Conservation (phyloP, 35 echinoderm and acorn worm genomes). For the Amphiura filiformis region DNA sequence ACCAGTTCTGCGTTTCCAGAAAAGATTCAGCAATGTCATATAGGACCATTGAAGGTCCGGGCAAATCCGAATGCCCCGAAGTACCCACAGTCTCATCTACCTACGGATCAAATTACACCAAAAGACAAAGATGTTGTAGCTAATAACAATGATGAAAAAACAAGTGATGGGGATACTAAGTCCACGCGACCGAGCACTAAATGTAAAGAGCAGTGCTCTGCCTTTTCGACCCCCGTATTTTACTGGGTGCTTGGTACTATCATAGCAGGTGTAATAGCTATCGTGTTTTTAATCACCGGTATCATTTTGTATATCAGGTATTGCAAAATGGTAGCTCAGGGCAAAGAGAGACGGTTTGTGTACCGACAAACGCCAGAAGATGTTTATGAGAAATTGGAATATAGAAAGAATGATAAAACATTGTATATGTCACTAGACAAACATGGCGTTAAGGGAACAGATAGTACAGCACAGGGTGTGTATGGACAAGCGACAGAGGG, state of each 20-base stretch:
- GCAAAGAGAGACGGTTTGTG: not conserved
- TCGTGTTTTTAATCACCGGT: not conserved
- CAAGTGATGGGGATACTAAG: not conserved
- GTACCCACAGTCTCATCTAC: not conserved
- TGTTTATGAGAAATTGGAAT: not conserved
- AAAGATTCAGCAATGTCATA: not conserved
- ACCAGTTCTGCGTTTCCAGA: not conserved
- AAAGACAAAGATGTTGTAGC: not conserved
- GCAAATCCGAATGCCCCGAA: not conserved
- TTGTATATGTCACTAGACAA: not conserved
- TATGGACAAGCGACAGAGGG: not conserved
- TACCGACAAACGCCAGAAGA: not conserved
- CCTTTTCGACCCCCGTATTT: not conserved
- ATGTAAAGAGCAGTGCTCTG: not conserved
- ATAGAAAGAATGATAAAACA: not conserved
- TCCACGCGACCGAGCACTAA: not conserved
- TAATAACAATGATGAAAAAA: not conserved
- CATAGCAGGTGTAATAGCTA: not conserved
- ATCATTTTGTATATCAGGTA: slow-evolving; percentile 8
- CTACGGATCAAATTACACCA: not conserved
- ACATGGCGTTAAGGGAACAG: not conserved
- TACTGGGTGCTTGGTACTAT: not conserved
- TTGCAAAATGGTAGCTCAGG: not conserved
- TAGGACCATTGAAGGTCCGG: not conserved
- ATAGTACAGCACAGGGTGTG: not conserved